A percentile compares a stretch with the other conserved stretches of the same genome.
phyloP scores from a whole-genome alignment of 64 coral and sea anemone genomes.

The Catalaphyllia jardinei region DNA sequence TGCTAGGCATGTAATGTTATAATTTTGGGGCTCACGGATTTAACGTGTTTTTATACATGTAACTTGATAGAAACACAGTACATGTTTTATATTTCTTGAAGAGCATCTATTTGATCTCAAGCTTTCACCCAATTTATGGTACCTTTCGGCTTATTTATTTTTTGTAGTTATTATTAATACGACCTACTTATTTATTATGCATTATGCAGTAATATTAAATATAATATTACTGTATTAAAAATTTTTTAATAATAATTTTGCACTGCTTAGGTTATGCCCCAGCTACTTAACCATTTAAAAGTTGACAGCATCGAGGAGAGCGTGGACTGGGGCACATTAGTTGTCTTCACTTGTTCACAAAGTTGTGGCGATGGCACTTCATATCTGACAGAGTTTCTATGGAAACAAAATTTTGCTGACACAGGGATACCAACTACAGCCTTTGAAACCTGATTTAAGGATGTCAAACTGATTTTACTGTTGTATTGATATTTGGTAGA shows the following conservation, averaged over 20 bases:
- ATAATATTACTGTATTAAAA: too few relatives aligned
- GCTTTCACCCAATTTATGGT: background rate
- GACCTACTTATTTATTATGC: too few relatives aligned
- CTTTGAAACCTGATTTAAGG: slow-evolving; percentile 31
- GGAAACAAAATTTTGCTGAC: slow-evolving; percentile 98
- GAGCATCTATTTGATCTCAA: too few relatives aligned
- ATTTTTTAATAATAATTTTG: too few relatives aligned
- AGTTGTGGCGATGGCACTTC: slow-evolving; percentile 56
- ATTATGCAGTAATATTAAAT: too few relatives aligned
- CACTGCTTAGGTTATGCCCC: slow-evolving; percentile 81
- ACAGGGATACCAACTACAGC: slow-evolving; percentile 82
- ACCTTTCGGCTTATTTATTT: background rate
- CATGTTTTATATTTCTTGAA: too few relatives aligned
- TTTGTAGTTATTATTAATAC: too few relatives aligned
- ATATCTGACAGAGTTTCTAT: slow-evolving; percentile 87
- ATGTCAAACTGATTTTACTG: background rate
- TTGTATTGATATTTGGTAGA: too few relatives aligned
- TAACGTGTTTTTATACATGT: too few relatives aligned
- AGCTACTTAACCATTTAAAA: slow-evolving; percentile 82
- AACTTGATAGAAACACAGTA: too few relatives aligned
- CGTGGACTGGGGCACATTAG: slow-evolving; percentile 96
- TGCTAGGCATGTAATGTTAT: too few relatives aligned
- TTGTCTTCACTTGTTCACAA: slow-evolving; percentile 76
- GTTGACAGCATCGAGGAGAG: slow-evolving; percentile 80
- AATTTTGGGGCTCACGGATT: too few relatives aligned